Base-by-base conservation (phyloP, 2,888 invertebrate genomes). In the Alsophila aescularia region DNA sequence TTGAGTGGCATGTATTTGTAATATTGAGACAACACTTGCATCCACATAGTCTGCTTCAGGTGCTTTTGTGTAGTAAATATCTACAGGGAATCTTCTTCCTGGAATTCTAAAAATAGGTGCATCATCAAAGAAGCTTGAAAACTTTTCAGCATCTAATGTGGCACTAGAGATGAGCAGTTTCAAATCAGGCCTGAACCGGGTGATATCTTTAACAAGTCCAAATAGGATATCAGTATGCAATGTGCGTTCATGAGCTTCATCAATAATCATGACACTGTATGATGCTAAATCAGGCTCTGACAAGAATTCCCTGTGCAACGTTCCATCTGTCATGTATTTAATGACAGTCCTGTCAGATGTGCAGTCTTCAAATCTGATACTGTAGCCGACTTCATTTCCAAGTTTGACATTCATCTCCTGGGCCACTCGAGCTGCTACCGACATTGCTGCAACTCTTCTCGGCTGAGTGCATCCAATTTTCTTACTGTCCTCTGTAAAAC, bases 241-340 rank as follows among this genome's bases (percentile, higher is more conserved):
- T 0, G 99, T 99, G 35, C 99, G 93, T 84, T 99, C 99, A 88
- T 99, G 99, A 60, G 99, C 99, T 92, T 99, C 99, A 84, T 99
- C 99, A 77, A 99, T 98, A 54, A 99, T 99, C 96, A 99, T 97
- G 0, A 99, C 99, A 91, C 97, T 98, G 85, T 99, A 99, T 1
- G 97, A 96, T 35, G 95, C 96, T 52, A 99, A 92, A 91, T 99
- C 99, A 0, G 99, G 99, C 84, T 99, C 99, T 36, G 98, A 97
- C 1, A 99, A 93, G 83, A 99, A 99, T 89, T 99, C 99, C 74
- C 99, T 92, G 64, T 99, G 96, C 36, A 99, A 87, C 76, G 99
- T 99, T 74, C 99, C 99, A 87, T 99, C 99, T 24, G 99, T 99
- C 99, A 99, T 99, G 79, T 99, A 99, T 85, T 99, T 99, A 42